These are phyloP conservation scores for Meteorus cinctellus DNA, from an alignment of 2,888 invertebrate genomes.

Conservation along the genomic window DNA sequence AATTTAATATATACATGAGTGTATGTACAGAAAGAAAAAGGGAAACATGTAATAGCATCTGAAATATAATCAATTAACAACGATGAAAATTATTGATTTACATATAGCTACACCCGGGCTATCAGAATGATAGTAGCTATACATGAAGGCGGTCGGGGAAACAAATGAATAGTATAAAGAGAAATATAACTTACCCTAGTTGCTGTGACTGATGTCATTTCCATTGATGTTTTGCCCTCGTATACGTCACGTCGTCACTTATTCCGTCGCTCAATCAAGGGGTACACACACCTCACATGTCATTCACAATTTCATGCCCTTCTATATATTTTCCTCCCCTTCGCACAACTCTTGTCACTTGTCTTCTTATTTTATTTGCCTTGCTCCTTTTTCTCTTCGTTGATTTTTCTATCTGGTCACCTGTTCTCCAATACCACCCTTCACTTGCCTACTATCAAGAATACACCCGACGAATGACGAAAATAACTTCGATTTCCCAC, in stretches of 20 bases:
- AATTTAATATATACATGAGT: neutral
- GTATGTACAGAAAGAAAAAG: neutral
- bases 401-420: neutral
- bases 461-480: neutral
- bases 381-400: neutral
- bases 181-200: conserved; percentile 31
- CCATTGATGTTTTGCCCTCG: conserved; percentile 18
- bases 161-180: neutral
- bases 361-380: neutral
- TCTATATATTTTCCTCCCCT: neutral
- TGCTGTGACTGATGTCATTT: conserved; percentile 28
- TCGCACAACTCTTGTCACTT: neutral
- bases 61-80: conserved; percentile 44
- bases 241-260: conserved; percentile 11
- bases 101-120: conserved; percentile 48
- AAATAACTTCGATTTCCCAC: neutral
- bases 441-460: neutral
- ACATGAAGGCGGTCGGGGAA: neutral
- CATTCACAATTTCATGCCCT: neutral
- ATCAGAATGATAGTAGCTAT: conserved; percentile 24
- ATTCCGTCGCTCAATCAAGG: conserved; percentile 12
- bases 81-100: conserved; percentile 55
- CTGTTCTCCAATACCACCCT: neutral
- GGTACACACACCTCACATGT: conserved; percentile 35
- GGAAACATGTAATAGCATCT: conserved; percentile 23